Base-by-base conservation (phyloP, 2,113 vertebrate species). In the Platichthys stellatus region DNA sequence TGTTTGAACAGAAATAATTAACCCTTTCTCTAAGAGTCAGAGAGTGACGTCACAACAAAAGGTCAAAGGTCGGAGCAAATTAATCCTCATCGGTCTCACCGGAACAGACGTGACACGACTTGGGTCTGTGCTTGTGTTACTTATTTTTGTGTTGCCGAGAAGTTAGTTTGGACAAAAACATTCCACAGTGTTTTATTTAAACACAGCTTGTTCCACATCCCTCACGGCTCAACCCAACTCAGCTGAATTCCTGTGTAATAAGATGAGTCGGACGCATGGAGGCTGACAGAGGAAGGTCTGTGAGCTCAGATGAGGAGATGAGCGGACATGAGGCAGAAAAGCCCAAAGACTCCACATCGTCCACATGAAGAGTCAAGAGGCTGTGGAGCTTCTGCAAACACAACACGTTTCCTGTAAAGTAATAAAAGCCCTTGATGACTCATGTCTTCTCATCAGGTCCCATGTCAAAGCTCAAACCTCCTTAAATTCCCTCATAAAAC, bases 221-320 rank as follows among this genome's bases (percentile, higher is more conserved):
- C 64, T 73, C 18, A 5, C 5, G 6, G 45, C 45, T 18, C 45
- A 17, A 9, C 18, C 2, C 1, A 6, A 26, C 69, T 86, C 86
- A 86, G 84, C 86, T 71, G 76, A 78, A 69, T 81, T 84, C 74
- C 68, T 84, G 51, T 9, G 14, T 56, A 84, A 84, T 68, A 31
- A 31, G 31, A 31, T 31, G 31, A 31, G 45, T 18, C 0, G 45
- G 45, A 23, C 11, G 71, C 26, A 38, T 4, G 59, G 47, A 62
- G 62, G 17, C 35, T 13, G 70, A 86, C 83, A 89, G 62, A 73
- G 40, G 40, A 77, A 2, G 0, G 13, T 54, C 23, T 79, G 74
- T 89, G 40, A 70, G 64, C 47, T 15, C 47, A 18, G 47, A 51
- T 0, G 17, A 51, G 47, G 47, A 51, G 47, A 18, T 20, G 47